Evolutionary conservation across 2,888 invertebrate species (phyloP).

Genomic region (Eustalomyia histrio): DNA sequence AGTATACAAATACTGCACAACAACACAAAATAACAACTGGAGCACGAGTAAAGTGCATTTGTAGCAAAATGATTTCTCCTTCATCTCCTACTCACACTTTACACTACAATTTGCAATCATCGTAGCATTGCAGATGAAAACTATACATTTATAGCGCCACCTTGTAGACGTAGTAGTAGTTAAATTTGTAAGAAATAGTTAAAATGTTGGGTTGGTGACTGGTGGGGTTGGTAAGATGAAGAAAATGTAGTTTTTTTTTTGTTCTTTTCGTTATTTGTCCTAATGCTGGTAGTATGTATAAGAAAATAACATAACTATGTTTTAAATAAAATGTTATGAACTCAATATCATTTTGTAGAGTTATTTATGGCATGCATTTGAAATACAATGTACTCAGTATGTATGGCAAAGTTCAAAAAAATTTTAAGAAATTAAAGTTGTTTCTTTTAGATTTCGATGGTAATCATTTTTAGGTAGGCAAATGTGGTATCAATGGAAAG

Average conservation of each 20-base stretch:
- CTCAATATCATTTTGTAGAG: conserved; percentile 57
- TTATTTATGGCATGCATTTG: conserved; percentile 56
- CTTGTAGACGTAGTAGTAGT: conserved; percentile 40
- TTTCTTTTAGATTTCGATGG: conserved; percentile 8
- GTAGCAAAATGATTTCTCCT: conserved; percentile 34
- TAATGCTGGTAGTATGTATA: no score
- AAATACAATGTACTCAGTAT: conserved; percentile 25
- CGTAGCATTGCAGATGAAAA: conserved; percentile 9
- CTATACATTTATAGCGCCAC: conserved; percentile 59
- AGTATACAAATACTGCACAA: conserved; percentile 2
- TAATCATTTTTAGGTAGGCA: no score
- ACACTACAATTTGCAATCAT: not conserved
- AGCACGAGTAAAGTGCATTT: conserved; percentile 59
- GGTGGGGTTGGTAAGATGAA: conserved; percentile 21
- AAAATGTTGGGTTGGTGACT: not conserved
- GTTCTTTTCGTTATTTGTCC: conserved; percentile 16
- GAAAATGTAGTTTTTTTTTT: conserved; percentile 49
- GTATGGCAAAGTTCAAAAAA: conserved; percentile 60
- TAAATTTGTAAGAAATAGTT: conserved; percentile 8
- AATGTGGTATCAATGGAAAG: no score
- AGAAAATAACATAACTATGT: conserved; percentile 40
- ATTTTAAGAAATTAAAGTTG: conserved; percentile 48
- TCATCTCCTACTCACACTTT: conserved; percentile 30
- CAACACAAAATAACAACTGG: conserved; percentile 44
- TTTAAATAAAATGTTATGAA: conserved; percentile 65